Percentiles rank a stretch among this genome's conserved stretches.
These are phyloP conservation scores for Chrysocyon brachyurus DNA, from an alignment of 2,797 vertebrate species.

Conservation along the genomic window DNA sequence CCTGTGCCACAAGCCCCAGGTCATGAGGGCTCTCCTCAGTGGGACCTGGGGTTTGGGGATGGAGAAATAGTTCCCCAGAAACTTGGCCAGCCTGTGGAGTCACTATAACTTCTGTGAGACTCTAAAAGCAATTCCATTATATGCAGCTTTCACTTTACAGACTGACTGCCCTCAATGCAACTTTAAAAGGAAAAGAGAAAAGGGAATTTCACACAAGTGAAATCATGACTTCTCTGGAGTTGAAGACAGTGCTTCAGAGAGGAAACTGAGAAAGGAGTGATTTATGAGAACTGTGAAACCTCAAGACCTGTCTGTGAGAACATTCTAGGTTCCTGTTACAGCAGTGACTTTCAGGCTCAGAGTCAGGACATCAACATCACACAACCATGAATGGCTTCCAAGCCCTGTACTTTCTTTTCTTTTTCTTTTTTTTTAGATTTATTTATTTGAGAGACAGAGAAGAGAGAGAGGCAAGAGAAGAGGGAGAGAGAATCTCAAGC, in stretches of 20 bases:
- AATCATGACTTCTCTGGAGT: background rate
- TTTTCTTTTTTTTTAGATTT: background rate
- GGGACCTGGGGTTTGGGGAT: background rate
- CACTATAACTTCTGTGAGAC: background rate
- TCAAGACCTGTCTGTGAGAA: background rate
- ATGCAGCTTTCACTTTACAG: background rate
- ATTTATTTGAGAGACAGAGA: background rate
- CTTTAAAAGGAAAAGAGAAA: background rate
- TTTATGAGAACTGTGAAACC: background rate
- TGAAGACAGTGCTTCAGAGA: background rate
- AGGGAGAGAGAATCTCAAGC: background rate
- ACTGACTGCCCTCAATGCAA: background rate
- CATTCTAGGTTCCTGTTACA: background rate
- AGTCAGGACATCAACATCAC: background rate
- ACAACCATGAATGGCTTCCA: background rate
- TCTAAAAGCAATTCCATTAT: slow-evolving; percentile 24
- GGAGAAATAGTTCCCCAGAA: background rate
- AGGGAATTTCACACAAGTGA: background rate
- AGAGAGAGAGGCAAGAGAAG: background rate
- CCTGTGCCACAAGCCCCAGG: background rate
- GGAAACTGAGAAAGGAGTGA: background rate
- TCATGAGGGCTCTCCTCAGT: background rate
- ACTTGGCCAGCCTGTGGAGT: background rate
- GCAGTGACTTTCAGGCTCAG: background rate
- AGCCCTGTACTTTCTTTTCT: background rate